Conservation (phyloP, 2,113 vertebrate species). For the Symphodus melops region DNA sequence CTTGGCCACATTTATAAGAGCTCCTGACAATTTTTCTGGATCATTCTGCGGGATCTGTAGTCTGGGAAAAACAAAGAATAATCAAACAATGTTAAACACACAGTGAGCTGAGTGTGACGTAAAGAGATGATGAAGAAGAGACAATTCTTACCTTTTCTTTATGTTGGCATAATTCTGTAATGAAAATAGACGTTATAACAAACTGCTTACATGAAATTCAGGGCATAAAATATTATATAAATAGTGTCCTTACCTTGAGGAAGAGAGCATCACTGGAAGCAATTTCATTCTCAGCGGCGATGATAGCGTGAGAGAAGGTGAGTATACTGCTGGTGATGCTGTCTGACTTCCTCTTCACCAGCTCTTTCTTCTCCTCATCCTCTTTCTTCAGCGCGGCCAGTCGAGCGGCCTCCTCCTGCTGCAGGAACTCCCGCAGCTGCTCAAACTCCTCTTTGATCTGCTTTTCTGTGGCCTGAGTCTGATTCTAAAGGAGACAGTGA, state of each 20-base stretch:
- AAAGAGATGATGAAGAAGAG: neutral
- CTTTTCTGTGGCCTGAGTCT: conserved; percentile 78
- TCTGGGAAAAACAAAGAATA: conserved; percentile 53
- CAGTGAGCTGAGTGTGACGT: neutral
- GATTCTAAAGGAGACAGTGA: conserved; percentile 64
- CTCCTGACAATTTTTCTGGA: conserved; percentile 70
- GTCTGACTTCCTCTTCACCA: conserved; percentile 78
- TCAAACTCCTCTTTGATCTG: conserved; percentile 78
- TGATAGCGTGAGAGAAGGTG: conserved; percentile 78
- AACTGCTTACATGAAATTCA: neutral
- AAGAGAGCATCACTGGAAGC: conserved; percentile 69
- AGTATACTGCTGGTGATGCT: conserved; percentile 79
- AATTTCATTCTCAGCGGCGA: conserved; percentile 81
- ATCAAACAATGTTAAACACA: neutral
- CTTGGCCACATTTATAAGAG: conserved; percentile 80
- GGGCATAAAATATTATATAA: neutral
- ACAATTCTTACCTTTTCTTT: conserved; percentile 75
- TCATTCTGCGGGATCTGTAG: conserved; percentile 69
- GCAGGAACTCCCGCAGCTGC: conserved; percentile 76
- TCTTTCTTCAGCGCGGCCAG: conserved; percentile 74
- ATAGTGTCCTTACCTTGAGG: conserved; percentile 68
- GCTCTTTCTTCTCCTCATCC: conserved; percentile 75
- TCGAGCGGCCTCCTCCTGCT: conserved; percentile 71
- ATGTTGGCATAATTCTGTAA: conserved; percentile 81
- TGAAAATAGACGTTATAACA: neutral